Evolutionary conservation across 1,140 invertebrate genomes (phyloP).

Genomic region (Leptinotarsa undecemlineata): DNA sequence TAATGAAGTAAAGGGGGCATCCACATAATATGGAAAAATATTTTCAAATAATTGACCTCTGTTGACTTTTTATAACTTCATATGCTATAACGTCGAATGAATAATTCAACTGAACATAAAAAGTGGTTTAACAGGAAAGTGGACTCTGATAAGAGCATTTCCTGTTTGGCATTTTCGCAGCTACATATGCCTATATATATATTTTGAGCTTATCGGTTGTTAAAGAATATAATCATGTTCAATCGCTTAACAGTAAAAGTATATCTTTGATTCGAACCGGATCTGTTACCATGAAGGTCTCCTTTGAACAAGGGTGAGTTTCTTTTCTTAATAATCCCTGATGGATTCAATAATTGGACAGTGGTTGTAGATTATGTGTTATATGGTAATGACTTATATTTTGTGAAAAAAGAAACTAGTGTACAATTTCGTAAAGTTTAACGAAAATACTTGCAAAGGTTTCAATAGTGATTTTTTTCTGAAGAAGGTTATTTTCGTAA

Average conservation of each 20-base stretch:
- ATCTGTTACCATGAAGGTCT: not conserved
- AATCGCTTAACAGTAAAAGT: slow-evolving; percentile 8
- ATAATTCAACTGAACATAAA: slow-evolving; percentile 20
- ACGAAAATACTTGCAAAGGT: too few relatives aligned
- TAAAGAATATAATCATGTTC: slow-evolving; percentile 10
- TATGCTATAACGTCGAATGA: slow-evolving; percentile 16
- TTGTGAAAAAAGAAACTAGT: too few relatives aligned
- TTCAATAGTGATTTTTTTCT: too few relatives aligned
- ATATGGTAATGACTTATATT: too few relatives aligned
- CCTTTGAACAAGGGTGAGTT: too few relatives aligned
- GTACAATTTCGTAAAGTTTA: too few relatives aligned
- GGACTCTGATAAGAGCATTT: slow-evolving; percentile 24
- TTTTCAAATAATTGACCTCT: slow-evolving; percentile 17
- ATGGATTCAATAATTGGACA: too few relatives aligned
- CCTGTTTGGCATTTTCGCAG: slow-evolving; percentile 24
- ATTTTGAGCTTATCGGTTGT: slow-evolving; percentile 1
- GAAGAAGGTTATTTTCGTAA: too few relatives aligned
- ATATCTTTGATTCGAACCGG: not conserved
- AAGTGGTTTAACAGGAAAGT: slow-evolving; percentile 25
- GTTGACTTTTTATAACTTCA: not conserved
- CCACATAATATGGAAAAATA: not conserved
- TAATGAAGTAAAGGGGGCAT: too few relatives aligned
- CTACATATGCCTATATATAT: not conserved
- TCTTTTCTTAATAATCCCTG: too few relatives aligned
- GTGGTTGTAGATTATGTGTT: too few relatives aligned